Evolutionary conservation across 2,888 invertebrate genomes (phyloP).

Genomic region (Mesoligia furuncula): DNA sequence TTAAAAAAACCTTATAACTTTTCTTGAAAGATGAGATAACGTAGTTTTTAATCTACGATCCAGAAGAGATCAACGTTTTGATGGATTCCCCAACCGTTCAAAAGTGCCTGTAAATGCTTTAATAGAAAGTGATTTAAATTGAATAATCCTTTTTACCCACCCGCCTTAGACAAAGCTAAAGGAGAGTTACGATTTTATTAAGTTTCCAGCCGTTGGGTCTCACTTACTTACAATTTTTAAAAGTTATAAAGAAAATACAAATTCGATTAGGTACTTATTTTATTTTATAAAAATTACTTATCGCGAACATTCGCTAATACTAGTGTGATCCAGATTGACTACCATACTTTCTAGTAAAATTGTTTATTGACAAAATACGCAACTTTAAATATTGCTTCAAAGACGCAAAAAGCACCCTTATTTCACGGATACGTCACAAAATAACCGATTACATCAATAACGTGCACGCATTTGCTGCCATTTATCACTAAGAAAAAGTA

Average conservation of each 20-base stretch:
- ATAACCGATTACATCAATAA: conserved; percentile 55
- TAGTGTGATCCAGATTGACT: background rate
- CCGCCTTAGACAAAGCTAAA: no score
- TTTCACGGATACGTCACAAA: conserved; percentile 40
- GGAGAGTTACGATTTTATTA: background rate
- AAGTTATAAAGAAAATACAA: no score
- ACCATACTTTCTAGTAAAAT: no score
- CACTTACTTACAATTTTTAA: no score
- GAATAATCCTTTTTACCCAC: background rate
- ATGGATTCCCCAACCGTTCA: background rate
- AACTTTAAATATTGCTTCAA: background rate
- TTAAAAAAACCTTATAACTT: background rate
- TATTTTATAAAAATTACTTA: background rate
- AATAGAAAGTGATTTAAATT: background rate
- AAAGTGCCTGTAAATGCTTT: background rate
- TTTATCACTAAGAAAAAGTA: conserved; percentile 64
- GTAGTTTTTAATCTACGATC: background rate
- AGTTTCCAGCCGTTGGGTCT: no score
- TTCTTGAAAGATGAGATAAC: background rate
- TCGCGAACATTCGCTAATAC: background rate
- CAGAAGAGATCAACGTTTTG: background rate
- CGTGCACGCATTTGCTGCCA: conserved; percentile 48
- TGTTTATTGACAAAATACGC: no score
- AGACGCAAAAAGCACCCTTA: conserved; percentile 21
- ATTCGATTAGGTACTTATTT: background rate